Base-by-base conservation (phyloP, 64 coral and sea anemone genomes). In the Montipora sp. region DNA sequence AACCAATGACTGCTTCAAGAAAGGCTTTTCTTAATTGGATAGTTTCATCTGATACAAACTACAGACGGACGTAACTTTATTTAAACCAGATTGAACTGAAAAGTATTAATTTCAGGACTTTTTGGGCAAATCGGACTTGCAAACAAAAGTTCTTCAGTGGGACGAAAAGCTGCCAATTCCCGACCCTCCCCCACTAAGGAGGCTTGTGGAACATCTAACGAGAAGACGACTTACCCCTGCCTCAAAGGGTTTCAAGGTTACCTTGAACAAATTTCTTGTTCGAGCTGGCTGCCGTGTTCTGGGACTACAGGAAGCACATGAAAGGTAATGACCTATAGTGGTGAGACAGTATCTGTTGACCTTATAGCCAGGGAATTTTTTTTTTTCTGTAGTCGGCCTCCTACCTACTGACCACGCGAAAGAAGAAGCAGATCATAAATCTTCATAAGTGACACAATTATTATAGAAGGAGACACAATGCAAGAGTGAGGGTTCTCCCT, bases 111-210 rank as follows among this genome's bases (percentile, higher is more conserved):
- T 78, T 7, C 43, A 87, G 83, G 65, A 87, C 7, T 67, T 7
- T 27, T 87, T 53, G 3, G 48, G 45, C 0, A 70, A 87, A 19
- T 4, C 3, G 43, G 65, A 72, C 89, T 81, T 90, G 48, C 77
- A 90, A 48, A 72, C 59, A 23, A 80, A 47, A 90, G 78, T 90
- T 24, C 48, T 90, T 0, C 60, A 81, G 21, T 90, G 89, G 89
- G 89, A 90, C 68, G 77, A 90, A 72, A 71, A 90, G 36, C 60
- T 95, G 18, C 94, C 77, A 7, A 92, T 92, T 75, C 90, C 90
- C 59, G 76, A 77, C 79, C 94, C 94, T 27, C 94, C 94, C 5
- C 74, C 94, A 22, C 77, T 95, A n/a, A 91, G 87, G 11, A 77
- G 47, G 8, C 90, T 95, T n/a, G 68, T 89, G 16, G 94, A 95